A percentile compares a stretch with the other conserved stretches of the same genome.
Evolutionary conservation across 1,140 invertebrate species (phyloP).

Genomic region (Ceratosolen fusciceps): DNA sequence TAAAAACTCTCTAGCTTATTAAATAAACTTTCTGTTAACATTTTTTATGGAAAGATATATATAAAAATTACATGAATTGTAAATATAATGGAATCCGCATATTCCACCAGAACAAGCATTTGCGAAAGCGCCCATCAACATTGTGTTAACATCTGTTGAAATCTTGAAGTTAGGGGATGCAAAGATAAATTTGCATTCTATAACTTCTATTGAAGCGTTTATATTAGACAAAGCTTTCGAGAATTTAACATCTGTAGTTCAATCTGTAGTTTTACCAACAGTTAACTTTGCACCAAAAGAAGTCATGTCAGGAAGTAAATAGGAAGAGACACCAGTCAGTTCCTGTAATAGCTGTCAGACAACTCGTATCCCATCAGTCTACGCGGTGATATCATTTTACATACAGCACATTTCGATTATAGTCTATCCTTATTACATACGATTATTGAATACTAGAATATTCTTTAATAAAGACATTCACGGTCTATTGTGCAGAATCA

Average conservation of each 20-base stretch:
- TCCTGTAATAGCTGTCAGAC: background rate
- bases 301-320: background rate
- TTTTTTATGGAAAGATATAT: no score
- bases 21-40: no score
- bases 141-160: no score
- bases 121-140: no score
- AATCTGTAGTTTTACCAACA: background rate
- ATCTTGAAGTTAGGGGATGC: background rate
- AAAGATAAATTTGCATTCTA: background rate
- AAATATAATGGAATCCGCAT: no score
- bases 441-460: background rate
- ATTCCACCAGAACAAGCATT: no score
- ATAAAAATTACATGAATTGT: no score
- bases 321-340: background rate
- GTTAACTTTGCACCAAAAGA: conserved; percentile 2
- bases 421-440: background rate
- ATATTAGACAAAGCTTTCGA: background rate
- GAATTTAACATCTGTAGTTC: background rate
- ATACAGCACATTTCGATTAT: background rate
- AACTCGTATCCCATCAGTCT: background rate
- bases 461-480: no score
- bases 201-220: background rate
- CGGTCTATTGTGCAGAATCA: no score
- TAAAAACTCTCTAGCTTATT: no score
- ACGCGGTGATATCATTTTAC: background rate